Evolutionary conservation across 2,113 vertebrate genomes (phyloP).

Genomic region (Semnornis frantzii): DNA sequence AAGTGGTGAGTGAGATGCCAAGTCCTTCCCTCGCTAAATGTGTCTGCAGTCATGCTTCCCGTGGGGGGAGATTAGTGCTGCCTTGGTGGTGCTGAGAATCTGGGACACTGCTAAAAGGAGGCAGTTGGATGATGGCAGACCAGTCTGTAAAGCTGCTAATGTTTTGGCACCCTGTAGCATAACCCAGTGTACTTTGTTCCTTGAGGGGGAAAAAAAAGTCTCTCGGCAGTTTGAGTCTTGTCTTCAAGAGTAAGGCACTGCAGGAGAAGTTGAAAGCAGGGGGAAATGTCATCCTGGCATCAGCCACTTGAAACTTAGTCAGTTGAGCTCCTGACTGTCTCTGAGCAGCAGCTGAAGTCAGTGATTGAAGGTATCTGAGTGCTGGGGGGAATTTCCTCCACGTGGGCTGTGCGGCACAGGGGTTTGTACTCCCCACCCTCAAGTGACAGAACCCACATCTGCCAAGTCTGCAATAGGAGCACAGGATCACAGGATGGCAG

Average conservation of each 20-base stretch:
- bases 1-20: slow-evolving; percentile 88
- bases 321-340: background rate
- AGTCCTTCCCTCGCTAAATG: background rate
- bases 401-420: background rate
- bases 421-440: background rate
- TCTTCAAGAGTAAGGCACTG: rapidly evolving
- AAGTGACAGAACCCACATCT: background rate
- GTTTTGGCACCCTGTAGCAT: background rate
- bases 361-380: background rate
- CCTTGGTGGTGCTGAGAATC: background rate
- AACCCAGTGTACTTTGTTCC: background rate
- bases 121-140: background rate
- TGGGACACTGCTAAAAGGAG: background rate
- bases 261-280: rapidly evolving
- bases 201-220: background rate
- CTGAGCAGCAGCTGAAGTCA: background rate
- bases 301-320: background rate
- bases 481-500: no score
- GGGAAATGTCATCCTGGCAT: background rate
- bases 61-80: background rate
- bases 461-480: background rate
- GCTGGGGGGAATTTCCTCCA: background rate
- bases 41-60: background rate
- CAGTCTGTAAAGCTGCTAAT: background rate
- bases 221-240: background rate